phyloP scores from a whole-genome alignment of 2,113 vertebrate species.

The Chloebia gouldiae region DNA sequence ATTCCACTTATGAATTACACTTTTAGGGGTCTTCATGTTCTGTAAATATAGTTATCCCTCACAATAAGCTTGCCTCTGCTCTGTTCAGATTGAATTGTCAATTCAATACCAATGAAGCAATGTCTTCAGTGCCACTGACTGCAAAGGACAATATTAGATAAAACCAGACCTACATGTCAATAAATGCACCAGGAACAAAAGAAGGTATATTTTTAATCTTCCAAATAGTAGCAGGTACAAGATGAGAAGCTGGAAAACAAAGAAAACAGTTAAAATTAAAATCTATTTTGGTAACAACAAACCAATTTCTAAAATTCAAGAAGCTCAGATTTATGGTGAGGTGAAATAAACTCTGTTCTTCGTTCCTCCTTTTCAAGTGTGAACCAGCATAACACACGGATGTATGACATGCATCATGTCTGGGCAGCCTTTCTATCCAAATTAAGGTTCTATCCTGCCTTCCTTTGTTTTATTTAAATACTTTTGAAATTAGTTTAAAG shows the following conservation, averaged over 20 bases:
- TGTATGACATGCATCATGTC: accelerated
- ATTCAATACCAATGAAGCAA: neutral
- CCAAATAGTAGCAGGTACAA: neutral
- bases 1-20: neutral
- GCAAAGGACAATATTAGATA: neutral
- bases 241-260: neutral
- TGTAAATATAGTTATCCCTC: neutral
- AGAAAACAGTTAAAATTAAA: neutral
- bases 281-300: neutral
- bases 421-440: neutral
- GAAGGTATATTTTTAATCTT: neutral
- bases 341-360: neutral
- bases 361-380: neutral
- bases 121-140: neutral
- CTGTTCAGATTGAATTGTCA: neutral
- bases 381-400: accelerated
- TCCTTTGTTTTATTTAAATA: neutral
- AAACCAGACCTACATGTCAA: neutral
- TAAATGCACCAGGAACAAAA: neutral
- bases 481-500: neutral
- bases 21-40: neutral
- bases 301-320: neutral
- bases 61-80: neutral
- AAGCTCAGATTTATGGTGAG: neutral
- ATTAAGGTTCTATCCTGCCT: neutral